Base-by-base conservation (phyloP, 2,888 invertebrate species). In the Harpalus rufipes region DNA sequence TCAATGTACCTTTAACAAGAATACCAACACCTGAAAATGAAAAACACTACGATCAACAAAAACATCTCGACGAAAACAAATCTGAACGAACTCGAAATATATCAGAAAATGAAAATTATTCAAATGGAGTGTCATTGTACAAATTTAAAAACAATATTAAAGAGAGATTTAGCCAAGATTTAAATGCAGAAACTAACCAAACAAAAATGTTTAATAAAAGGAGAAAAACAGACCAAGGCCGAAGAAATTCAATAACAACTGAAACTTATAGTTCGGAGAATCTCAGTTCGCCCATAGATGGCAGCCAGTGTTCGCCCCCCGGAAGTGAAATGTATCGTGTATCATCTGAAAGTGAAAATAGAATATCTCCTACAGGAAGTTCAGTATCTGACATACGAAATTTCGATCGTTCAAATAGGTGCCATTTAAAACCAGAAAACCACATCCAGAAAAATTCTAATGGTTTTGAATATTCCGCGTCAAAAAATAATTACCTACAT, bases 61-160 rank as follows among this genome's bases (percentile, higher is more conserved):
- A 87, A 18, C 44, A 63, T 18, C 65, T 7, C 18, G 32, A 85
- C 89, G 91, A n/a, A 90, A 91, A 85, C 91, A 90, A 87, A 89
- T 91, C 59, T 87, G 87, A 82, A 80, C 85, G 39, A 86, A 87
- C 68, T 86, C 85, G 79, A 88, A 90, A 86, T 44, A 90, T 90
- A 87, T 91, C 91, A 72, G 92, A 92, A 85, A 92, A 91, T 88
- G 92, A 91, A 87, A 92, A n/a, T 84, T 82, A 18, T 86, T 87
- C 80, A 88, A 85, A 86, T 59, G 89, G 87, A 81, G 90, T 90
- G 8, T 88, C 91, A n/a, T 94, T 94, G 0, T 98, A 98, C 92
- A 98, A 98, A 92, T 98, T 97, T 92, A 98, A 98, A 92, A 98
- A 96, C 88, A 96, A 96, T 89, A 98, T 98, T 87, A 97, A 98